Base-by-base conservation (phyloP, 2,888 invertebrate genomes). In the Miltochrista miniata region DNA sequence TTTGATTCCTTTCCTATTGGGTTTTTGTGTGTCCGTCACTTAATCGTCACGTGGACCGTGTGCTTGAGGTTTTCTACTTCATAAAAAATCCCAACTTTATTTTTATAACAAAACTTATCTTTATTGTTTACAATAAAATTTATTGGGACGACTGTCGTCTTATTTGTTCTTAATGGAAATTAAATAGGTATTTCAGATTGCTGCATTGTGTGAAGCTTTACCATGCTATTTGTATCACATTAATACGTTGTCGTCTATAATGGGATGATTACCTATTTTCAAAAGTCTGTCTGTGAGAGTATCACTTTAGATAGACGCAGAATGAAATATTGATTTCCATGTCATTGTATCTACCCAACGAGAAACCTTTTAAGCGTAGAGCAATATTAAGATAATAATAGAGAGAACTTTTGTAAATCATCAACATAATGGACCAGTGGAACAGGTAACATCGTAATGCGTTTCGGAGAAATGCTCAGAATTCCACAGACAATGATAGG, bases 401-500 rank as follows among this genome's bases (percentile, higher is more conserved):
- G 40, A 39, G 41, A 40, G 48, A 42, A 54, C 55, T 65, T 64
- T 62, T 54, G 48, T 56, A 50, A 61, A 54, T 48, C 36, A 54
- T 55, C 49, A 45, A 51, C 45, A 53, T 62, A 69, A 69, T 66
- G 58, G 61, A 47, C 44, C 63, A 66, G 30, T 5, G 5, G 5
- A 7, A 30, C 31, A 31, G 73, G 69, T 69, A 72, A 59, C 38
- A 42, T 55, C 55, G 51, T 61, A 62, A 70, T 56, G 50, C 58
- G 54, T 57, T 59, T 68, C 45, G 59, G 59, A 51, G 63, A 64
- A 70, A 69, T 68, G 66, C 73, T 54, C 61, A 61, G 68, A 71
- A 82, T 81, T 79, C 77, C 75, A 59, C 51, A 39, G 62, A 68
- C 73, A 73, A 71, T 73, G 71, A 65, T 55, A 61, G 60, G 58